Conservation (phyloP, 2,888 invertebrate species). For the Philhelius pedissequus region DNA sequence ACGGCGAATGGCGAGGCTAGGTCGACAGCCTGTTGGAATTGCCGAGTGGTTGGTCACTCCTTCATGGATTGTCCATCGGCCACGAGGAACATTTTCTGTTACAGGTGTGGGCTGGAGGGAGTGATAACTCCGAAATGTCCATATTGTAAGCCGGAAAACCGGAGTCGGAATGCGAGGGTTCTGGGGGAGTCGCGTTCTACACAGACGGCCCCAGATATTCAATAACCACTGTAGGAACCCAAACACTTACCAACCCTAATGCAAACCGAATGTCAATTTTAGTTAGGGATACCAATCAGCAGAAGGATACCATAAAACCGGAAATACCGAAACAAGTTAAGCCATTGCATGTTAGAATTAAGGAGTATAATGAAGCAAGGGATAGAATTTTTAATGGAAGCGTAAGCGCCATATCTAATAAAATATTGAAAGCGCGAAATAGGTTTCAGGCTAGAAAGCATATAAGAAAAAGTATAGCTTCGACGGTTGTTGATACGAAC, state of each 20-base stretch:
- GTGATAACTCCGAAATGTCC: not conserved
- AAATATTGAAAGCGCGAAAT: not conserved
- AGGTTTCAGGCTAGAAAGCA: not conserved
- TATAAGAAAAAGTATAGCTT: not conserved
- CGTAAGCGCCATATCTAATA: not conserved
- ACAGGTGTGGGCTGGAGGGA: not conserved
- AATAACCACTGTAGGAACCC: no score
- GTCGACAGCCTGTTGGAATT: not conserved
- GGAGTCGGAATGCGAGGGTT: not conserved
- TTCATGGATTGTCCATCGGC: not conserved
- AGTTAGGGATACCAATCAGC: not conserved
- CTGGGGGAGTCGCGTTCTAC: conserved; percentile 4
- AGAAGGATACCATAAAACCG: not conserved
- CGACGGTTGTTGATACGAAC: not conserved
- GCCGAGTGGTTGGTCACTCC: not conserved
- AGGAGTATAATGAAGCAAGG: not conserved
- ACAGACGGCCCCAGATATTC: no score
- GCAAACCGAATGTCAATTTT: not conserved
- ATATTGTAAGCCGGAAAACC: conserved; percentile 3
- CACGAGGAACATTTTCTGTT: no score
- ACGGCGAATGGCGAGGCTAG: no score
- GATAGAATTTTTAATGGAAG: conserved; percentile 6
- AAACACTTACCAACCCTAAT: not conserved
- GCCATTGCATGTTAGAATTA: not conserved
- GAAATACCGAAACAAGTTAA: not conserved